Conservation (phyloP, 2,888 invertebrate genomes). For the Tachystola acroxantha region DNA sequence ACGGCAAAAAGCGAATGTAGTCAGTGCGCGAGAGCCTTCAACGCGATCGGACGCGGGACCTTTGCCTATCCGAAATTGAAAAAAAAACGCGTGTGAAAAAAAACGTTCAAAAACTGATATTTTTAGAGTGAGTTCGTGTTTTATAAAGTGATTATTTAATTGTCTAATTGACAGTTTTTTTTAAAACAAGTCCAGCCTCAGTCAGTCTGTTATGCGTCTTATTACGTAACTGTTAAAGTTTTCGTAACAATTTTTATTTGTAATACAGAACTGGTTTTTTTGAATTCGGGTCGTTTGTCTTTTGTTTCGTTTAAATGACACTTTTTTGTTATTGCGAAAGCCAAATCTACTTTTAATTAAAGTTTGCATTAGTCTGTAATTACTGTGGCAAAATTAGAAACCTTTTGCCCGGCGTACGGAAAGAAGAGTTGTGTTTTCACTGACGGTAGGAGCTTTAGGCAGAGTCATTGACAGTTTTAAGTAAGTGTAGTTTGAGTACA, state of each 20-base stretch:
- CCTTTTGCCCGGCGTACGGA: too few species aligned
- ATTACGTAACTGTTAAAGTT: slow-evolving; percentile 14
- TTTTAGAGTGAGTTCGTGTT: slow-evolving; percentile 7
- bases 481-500: too few species aligned
- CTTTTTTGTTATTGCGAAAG: slow-evolving; percentile 10
- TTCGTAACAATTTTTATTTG: slow-evolving; percentile 21
- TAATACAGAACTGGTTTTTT: slow-evolving; percentile 18
- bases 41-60: slow-evolving; percentile 15
- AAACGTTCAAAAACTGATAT: background rate
- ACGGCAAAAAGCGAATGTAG: slow-evolving; percentile 8
- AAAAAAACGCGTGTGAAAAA: slow-evolving; percentile 1
- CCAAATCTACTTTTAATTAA: background rate
- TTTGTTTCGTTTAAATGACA: slow-evolving; percentile 15
- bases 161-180: background rate
- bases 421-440: too few species aligned
- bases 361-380: background rate
- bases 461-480: too few species aligned
- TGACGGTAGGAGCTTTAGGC: too few species aligned
- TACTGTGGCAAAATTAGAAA: background rate
- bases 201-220: slow-evolving; percentile 10
- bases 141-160: slow-evolving; percentile 4
- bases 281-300: slow-evolving; percentile 17
- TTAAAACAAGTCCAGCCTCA: too few species aligned
- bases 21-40: slow-evolving; percentile 14
- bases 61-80: background rate